These are phyloP conservation scores for Marmota monax DNA, from an alignment of 2,113 vertebrate species.

Conservation along the genomic window DNA sequence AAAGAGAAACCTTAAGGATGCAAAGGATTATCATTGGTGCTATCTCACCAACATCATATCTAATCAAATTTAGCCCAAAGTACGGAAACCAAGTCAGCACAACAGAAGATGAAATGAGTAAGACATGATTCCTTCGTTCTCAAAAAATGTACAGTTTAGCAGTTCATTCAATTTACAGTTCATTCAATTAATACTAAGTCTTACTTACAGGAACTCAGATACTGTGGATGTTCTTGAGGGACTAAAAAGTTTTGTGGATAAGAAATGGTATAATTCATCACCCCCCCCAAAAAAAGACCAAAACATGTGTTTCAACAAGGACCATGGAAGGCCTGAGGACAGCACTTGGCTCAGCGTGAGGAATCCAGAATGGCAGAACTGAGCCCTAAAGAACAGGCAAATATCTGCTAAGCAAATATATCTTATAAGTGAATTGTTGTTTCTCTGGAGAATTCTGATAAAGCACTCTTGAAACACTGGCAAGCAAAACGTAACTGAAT, in stretches of 20 bases:
- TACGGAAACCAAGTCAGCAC: not conserved
- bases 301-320: not conserved
- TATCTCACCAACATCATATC: not conserved
- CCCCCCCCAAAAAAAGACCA: not conserved
- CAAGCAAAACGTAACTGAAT: not conserved
- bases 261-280: not conserved
- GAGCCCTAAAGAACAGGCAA: not conserved
- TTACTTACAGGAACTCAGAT: not conserved
- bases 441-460: not conserved
- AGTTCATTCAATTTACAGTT: not conserved
- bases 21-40: not conserved
- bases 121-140: not conserved
- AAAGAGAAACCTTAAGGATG: not conserved
- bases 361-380: not conserved
- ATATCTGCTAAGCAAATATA: not conserved
- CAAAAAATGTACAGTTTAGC: not conserved
- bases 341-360: not conserved
- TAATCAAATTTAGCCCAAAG: not conserved
- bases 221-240: not conserved
- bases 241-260: not conserved
- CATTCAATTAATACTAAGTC: not conserved
- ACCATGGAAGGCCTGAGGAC: not conserved
- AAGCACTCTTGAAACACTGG: not conserved
- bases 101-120: not conserved
- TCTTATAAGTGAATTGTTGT: not conserved